Percentiles rank a stretch among this genome's conserved stretches.
Evolutionary conservation across 2,888 invertebrate genomes (phyloP).

Genomic region (Eretmocerus hayati): DNA sequence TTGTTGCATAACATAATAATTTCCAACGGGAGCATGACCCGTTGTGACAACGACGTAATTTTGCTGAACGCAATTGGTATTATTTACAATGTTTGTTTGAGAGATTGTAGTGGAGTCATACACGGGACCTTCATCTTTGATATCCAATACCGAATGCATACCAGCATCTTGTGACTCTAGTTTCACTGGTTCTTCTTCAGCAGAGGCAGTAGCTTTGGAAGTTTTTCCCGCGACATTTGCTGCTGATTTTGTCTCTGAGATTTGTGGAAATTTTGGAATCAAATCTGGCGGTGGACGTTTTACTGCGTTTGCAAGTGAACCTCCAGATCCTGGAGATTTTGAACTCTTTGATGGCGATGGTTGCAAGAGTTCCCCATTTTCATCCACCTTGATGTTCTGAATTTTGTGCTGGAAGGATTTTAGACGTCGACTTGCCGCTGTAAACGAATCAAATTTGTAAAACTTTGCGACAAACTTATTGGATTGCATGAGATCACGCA

Average conservation of each 20-base stretch:
- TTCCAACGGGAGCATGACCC: slow-evolving; percentile 24
- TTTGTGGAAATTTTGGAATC: not conserved
- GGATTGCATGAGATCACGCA: no score
- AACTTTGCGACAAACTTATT: no score
- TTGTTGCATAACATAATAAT: slow-evolving; percentile 34
- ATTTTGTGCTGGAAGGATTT: slow-evolving; percentile 32
- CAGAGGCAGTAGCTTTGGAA: not conserved
- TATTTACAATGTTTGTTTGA: not conserved
- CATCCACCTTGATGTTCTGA: slow-evolving; percentile 14
- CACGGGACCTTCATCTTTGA: slow-evolving; percentile 39
- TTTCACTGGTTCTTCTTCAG: slow-evolving; percentile 16
- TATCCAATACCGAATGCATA: slow-evolving; percentile 41
- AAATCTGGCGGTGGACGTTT: not conserved
- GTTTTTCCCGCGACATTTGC: not conserved
- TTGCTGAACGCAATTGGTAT: slow-evolving; percentile 20
- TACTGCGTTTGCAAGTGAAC: not conserved
- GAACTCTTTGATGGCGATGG: slow-evolving; percentile 1
- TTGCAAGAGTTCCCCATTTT: slow-evolving; percentile 16
- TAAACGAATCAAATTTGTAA: no score
- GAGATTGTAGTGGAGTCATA: slow-evolving; percentile 25
- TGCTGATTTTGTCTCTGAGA: not conserved
- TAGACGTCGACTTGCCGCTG: slow-evolving; percentile 34
- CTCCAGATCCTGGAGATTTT: not conserved
- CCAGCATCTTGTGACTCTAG: slow-evolving; percentile 25
- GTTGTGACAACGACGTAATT: slow-evolving; percentile 30